Evolutionary conservation across 1,140 invertebrate species (phyloP).

Genomic region (Galendromus occidentalis): DNA sequence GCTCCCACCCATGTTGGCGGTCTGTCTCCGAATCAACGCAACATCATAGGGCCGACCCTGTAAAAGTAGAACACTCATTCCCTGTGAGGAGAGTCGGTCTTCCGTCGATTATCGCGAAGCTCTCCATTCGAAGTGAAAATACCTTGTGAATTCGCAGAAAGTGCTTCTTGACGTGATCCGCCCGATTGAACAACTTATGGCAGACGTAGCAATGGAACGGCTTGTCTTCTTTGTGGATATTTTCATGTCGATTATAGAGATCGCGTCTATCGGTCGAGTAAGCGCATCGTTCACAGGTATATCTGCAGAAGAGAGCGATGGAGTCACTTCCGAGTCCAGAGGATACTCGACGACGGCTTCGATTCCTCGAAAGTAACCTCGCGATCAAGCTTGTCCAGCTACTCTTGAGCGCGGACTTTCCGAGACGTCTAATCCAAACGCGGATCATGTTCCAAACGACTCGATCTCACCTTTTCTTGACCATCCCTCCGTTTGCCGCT

Average conservation of each 20-base stretch:
- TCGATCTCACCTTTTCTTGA: too few species aligned
- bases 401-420: too few species aligned
- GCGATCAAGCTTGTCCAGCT: too few species aligned
- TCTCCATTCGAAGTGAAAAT: too few species aligned
- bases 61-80: not conserved
- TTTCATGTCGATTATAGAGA: constrained; percentile 82
- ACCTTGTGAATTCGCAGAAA: constrained; percentile 58
- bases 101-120: not conserved
- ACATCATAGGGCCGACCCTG: constrained; percentile 40
- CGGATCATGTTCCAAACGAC: too few species aligned
- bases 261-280: constrained; percentile 77
- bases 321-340: too few species aligned
- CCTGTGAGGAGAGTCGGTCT: not conserved
- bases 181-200: constrained; percentile 55
- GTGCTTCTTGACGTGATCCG: constrained; percentile 87
- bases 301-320: constrained; percentile 33
- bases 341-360: too few species aligned
- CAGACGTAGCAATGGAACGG: constrained; percentile 80
- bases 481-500: too few species aligned
- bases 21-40: constrained; percentile 2
- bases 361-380: too few species aligned
- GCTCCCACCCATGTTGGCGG: not conserved
- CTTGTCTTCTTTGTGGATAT: constrained; percentile 81
- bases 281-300: constrained; percentile 60
- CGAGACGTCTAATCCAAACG: too few species aligned